Percentiles rank a stretch among this genome's conserved stretches.
Evolutionary conservation across 2,797 vertebrate species (phyloP).

Genomic region (Stomatorhinus walkeri): DNA sequence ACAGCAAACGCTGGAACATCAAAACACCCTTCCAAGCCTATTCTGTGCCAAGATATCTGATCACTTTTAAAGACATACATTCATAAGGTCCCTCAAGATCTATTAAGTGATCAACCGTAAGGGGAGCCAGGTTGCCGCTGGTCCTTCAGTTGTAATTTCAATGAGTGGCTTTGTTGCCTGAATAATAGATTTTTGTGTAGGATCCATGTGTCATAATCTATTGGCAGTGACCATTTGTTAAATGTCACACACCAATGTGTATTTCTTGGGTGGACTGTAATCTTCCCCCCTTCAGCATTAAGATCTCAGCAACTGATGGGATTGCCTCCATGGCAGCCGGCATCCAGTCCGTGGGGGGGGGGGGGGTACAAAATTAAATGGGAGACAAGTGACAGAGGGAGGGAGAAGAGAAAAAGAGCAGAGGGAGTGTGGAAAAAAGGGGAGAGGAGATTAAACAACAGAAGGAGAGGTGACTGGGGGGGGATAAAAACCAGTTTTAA

Average conservation of each 20-base stretch:
- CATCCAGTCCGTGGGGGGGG: background rate
- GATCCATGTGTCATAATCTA: background rate
- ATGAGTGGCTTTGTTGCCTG: background rate
- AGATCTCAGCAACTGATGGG: background rate
- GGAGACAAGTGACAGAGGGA: background rate
- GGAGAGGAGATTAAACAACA: background rate
- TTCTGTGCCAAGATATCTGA: background rate
- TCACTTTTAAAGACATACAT: background rate
- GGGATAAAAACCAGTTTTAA: background rate
- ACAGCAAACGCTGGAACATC: background rate
- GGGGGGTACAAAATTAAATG: background rate
- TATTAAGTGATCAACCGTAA: background rate
- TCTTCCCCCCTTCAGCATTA: background rate
- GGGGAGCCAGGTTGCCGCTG: background rate
- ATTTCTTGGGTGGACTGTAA: background rate
- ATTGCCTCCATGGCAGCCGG: background rate
- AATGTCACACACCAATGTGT: background rate
- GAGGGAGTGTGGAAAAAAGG: background rate
- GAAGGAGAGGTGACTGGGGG: background rate
- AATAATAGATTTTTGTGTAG: background rate
- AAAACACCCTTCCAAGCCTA: background rate
- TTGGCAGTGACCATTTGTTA: background rate
- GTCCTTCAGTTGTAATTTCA: background rate
- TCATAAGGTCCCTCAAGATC: background rate
- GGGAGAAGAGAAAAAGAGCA: background rate